phyloP scores from a whole-genome alignment of 2,113 vertebrate species.

The Gavialis gangeticus region DNA sequence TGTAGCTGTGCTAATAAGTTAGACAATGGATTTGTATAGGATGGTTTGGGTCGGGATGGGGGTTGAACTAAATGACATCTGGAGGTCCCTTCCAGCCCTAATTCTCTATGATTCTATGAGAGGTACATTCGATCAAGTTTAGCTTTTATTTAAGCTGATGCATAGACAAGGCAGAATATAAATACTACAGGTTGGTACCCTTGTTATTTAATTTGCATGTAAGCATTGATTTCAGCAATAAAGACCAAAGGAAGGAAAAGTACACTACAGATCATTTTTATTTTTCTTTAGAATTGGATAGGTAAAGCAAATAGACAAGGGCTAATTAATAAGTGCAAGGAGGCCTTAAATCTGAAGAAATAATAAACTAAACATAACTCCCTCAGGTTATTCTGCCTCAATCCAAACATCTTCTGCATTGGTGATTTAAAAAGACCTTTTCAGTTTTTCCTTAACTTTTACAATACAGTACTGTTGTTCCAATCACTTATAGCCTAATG shows the following conservation, averaged over 20 bases:
- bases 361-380: slow-evolving; percentile 74
- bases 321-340: slow-evolving; percentile 70
- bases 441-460: slow-evolving; percentile 69
- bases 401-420: slow-evolving; percentile 69
- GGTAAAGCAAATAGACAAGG: slow-evolving; percentile 55
- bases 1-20: no score
- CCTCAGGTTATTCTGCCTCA: slow-evolving; percentile 70
- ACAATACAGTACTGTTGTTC: slow-evolving; percentile 72
- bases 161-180: slow-evolving; percentile 37
- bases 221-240: slow-evolving; percentile 52
- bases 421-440: slow-evolving; percentile 69
- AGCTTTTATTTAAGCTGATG: slow-evolving; percentile 21
- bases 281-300: slow-evolving; percentile 67
- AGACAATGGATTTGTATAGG: no score
- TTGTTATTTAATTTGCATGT: slow-evolving; percentile 52
- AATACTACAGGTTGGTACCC: slow-evolving; percentile 20
- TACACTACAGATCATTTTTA: slow-evolving; percentile 53
- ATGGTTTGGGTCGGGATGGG: no score
- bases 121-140: slow-evolving; percentile 53
- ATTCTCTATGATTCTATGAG: slow-evolving; percentile 35
- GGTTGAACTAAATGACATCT: no score
- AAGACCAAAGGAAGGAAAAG: slow-evolving; percentile 51
- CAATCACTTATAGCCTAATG: slow-evolving; percentile 73
- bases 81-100: no score
- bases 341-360: slow-evolving; percentile 68